Percentiles rank a stretch among this genome's conserved stretches.
Evolutionary conservation across 2,888 invertebrate genomes (phyloP).

Genomic region (Sycophila texana): DNA sequence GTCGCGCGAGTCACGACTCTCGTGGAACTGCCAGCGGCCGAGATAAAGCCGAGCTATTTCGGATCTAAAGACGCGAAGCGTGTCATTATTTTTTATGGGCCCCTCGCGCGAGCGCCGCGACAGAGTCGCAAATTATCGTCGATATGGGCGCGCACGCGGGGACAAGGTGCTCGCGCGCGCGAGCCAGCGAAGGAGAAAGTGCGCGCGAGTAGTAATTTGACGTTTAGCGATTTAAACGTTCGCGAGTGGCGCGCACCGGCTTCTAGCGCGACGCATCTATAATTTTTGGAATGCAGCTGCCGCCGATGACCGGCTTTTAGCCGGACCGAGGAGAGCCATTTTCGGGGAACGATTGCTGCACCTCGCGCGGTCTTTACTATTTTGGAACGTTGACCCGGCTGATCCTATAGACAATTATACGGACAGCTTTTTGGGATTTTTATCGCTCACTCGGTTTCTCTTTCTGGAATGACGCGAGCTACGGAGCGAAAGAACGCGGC

Average conservation of each 20-base stretch:
- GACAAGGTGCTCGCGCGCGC: not conserved
- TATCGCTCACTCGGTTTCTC: not conserved
- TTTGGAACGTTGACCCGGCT: slow-evolving; percentile 32
- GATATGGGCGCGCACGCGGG: slow-evolving; percentile 26
- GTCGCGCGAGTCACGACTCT: slow-evolving; percentile 52
- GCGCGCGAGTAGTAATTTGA: slow-evolving; percentile 68
- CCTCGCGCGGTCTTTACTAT: not conserved
- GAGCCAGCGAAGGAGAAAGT: slow-evolving; percentile 16
- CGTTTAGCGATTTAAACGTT: slow-evolving; percentile 74
- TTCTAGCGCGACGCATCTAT: slow-evolving; percentile 66
- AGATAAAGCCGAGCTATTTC: slow-evolving; percentile 61
- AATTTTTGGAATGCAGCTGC: slow-evolving; percentile 70
- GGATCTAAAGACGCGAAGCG: slow-evolving; percentile 63
- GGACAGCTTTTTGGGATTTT: not conserved
- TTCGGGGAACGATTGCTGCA: not conserved
- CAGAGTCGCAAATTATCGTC: slow-evolving; percentile 47
- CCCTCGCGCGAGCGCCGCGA: slow-evolving; percentile 37
- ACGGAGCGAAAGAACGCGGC: too few relatives aligned
- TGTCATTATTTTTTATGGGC: slow-evolving; percentile 72
- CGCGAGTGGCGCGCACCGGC: not conserved
- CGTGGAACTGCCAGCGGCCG: slow-evolving; percentile 43
- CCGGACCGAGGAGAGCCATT: not conserved
- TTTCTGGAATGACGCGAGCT: too few relatives aligned
- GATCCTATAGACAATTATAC: not conserved
- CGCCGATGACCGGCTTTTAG: slow-evolving; percentile 19